phyloP scores from a whole-genome alignment of 2,888 invertebrate genomes.

The Helicoverpa assulta region DNA sequence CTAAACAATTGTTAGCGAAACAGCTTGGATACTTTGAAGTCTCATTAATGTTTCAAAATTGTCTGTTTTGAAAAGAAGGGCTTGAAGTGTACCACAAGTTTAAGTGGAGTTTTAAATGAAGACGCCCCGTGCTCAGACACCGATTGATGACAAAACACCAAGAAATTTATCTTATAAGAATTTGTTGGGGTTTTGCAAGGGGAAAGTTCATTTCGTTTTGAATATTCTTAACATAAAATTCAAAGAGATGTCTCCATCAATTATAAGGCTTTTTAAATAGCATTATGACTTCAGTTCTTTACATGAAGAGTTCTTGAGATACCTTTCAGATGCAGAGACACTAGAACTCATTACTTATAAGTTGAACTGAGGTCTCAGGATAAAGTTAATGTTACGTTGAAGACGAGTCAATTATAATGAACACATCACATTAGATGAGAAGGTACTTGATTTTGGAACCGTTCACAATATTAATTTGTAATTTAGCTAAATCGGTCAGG shows the following conservation, averaged over 20 bases:
- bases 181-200: background rate
- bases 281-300: no score
- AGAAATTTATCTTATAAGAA: background rate
- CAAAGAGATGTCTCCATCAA: no score
- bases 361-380: no score
- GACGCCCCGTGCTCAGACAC: constrained; percentile 16
- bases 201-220: background rate
- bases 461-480: constrained; percentile 8
- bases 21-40: constrained; percentile 56
- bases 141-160: constrained; percentile 10
- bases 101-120: constrained; percentile 37
- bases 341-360: background rate
- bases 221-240: background rate
- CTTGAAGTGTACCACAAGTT: constrained; percentile 24
- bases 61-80: constrained; percentile 48
- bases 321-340: background rate
- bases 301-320: background rate
- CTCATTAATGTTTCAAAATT: constrained; percentile 51
- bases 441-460: constrained; percentile 6
- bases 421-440: background rate
- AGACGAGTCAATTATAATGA: background rate
- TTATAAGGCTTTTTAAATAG: no score
- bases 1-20: constrained; percentile 48
- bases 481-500: constrained; percentile 33
- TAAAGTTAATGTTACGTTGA: no score